Percentiles rank a stretch among this genome's conserved stretches.
Conservation (phyloP, 2,888 invertebrate genomes). For the Hirtodrosophila trivittata region DNA sequence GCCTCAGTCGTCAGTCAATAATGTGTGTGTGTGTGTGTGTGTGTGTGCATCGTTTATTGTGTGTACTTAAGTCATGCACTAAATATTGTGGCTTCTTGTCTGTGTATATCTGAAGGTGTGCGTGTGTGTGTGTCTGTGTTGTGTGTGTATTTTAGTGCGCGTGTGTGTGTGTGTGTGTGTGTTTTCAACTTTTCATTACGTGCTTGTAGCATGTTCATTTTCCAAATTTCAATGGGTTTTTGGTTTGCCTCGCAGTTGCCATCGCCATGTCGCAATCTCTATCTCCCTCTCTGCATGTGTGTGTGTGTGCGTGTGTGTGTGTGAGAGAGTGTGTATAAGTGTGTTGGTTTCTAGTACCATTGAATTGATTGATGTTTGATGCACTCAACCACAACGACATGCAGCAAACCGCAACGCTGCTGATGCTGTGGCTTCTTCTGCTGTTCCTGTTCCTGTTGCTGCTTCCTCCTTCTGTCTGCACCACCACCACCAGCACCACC, state of each 20-base stretch:
- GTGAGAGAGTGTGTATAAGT: conserved; percentile 23
- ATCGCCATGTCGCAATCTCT: conserved; percentile 24
- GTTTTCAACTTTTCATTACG: conserved; percentile 67
- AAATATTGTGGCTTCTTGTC: conserved; percentile 61
- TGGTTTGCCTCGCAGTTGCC: conserved; percentile 18
- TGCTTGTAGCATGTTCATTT: conserved; percentile 52
- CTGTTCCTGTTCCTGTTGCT: conserved; percentile 1
- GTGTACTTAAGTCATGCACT: conserved; percentile 62
- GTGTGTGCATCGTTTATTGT: conserved; percentile 38
- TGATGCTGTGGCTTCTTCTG: conserved; percentile 36
- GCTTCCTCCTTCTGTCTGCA: neutral
- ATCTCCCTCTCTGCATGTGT: conserved; percentile 28
- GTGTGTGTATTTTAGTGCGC: neutral
- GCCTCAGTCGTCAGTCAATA: conserved; percentile 29
- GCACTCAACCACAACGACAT: conserved; percentile 77
- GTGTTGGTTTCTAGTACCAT: conserved; percentile 64
- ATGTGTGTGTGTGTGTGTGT: conserved; percentile 2
- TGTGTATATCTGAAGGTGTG: neutral
- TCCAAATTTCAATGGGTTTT: conserved; percentile 54
- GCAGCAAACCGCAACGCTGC: conserved; percentile 71
- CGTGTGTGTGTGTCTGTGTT: conserved; percentile 11
- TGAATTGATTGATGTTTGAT: conserved; percentile 79
- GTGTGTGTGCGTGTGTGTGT: conserved; percentile 16
- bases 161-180: conserved; percentile 26
- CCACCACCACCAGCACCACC: neutral